Percentiles rank a stretch among this genome's conserved stretches.
These are phyloP conservation scores for Netelia virgata DNA, from an alignment of 2,888 invertebrate species.

Conservation along the genomic window DNA sequence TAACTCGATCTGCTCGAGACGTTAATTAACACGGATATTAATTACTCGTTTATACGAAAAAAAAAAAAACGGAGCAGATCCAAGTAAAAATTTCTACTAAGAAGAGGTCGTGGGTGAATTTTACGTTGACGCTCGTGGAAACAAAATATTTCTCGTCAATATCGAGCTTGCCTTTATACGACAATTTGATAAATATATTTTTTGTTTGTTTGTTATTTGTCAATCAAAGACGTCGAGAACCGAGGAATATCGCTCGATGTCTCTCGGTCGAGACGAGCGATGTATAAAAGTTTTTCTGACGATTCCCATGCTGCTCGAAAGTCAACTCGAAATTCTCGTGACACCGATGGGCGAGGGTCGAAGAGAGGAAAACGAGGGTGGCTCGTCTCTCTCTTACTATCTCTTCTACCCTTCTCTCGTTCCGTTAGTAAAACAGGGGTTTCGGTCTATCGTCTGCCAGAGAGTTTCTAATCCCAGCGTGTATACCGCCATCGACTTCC, in stretches of 20 bases:
- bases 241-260: constrained; percentile 20
- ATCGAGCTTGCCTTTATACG: constrained; percentile 17
- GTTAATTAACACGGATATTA: constrained; percentile 46
- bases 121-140: not conserved
- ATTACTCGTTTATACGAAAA: constrained; percentile 52
- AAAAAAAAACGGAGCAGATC: not conserved
- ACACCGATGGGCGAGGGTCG: not conserved
- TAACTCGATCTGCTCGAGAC: constrained; percentile 39
- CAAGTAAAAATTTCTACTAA: not conserved
- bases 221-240: not conserved
- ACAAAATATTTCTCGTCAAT: constrained; percentile 25
- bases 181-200: not conserved
- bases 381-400: not conserved
- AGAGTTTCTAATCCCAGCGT: constrained; percentile 16
- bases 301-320: constrained; percentile 16
- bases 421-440: constrained; percentile 11
- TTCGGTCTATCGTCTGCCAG: not conserved
- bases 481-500: constrained; percentile 23
- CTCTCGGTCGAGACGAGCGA: not conserved
- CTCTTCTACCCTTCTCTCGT: not conserved
- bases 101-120: not conserved
- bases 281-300: constrained; percentile 26
- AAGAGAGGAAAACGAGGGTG: constrained; percentile 3
- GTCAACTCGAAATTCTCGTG: constrained; percentile 38
- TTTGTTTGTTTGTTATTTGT: not conserved